These are phyloP conservation scores for Augiades crinisus DNA, from an alignment of 2,888 invertebrate genomes.

Conservation along the genomic window DNA sequence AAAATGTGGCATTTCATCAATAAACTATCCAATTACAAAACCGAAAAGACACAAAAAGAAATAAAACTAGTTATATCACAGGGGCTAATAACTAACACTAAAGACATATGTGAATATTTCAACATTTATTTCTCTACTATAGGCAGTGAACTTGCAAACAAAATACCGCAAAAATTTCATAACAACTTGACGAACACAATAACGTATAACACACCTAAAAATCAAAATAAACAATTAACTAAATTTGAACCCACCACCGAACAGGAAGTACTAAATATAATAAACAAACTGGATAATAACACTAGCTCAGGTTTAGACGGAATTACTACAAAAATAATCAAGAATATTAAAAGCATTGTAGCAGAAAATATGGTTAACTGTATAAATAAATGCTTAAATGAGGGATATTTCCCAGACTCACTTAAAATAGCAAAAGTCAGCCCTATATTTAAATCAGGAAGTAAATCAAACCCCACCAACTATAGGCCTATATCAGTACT, in stretches of 20 bases:
- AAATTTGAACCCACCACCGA: too few species aligned
- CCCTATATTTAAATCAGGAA: slow-evolving; percentile 27
- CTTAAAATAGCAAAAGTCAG: slow-evolving; percentile 27
- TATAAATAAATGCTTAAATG: slow-evolving; percentile 26
- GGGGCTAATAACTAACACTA: background rate
- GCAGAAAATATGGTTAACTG: background rate
- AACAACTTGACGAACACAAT: too few species aligned
- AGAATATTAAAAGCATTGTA: slow-evolving; percentile 45
- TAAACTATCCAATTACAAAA: too few species aligned
- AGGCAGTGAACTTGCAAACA: background rate
- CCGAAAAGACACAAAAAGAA: too few species aligned
- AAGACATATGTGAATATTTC: background rate
- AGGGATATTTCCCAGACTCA: slow-evolving; percentile 26
- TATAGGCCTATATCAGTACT: too few species aligned
- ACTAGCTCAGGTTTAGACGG: slow-evolving; percentile 27
- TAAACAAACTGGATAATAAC: slow-evolving; percentile 24
- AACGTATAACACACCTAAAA: background rate
- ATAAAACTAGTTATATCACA: too few species aligned
- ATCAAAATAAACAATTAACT: too few species aligned
- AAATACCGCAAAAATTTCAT: background rate
- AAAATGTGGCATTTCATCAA: too few species aligned
- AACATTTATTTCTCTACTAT: background rate
- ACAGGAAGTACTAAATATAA: slow-evolving; percentile 24
- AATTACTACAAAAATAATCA: slow-evolving; percentile 25
- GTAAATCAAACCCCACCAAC: slow-evolving; percentile 19